Evolutionary conservation across 2,797 vertebrate species (phyloP).

Genomic region (Chaetophractus vellerosus): DNA sequence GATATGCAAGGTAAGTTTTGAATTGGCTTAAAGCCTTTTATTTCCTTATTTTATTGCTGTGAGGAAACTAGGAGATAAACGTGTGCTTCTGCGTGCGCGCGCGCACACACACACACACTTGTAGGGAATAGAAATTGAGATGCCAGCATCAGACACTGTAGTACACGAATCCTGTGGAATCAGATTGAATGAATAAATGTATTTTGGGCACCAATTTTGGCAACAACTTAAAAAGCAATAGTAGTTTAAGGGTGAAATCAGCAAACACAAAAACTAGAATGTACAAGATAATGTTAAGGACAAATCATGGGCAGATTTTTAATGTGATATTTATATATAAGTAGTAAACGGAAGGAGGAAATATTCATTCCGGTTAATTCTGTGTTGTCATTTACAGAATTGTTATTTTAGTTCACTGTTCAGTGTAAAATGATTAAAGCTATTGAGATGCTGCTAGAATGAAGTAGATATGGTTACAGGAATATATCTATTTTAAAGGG

Average conservation of each 20-base stretch:
- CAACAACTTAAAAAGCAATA: slow-evolving; percentile 38
- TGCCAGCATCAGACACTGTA: slow-evolving; percentile 21
- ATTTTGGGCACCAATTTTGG: slow-evolving; percentile 36
- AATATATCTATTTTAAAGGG: slow-evolving; percentile 43
- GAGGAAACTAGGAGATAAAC: background rate
- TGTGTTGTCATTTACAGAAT: slow-evolving; percentile 41
- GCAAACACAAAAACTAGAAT: slow-evolving; percentile 56
- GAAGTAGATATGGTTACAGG: slow-evolving; percentile 52
- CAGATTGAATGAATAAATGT: slow-evolving; percentile 67
- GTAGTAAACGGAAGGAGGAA: slow-evolving; percentile 31
- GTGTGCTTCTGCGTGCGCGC: too few species aligned
- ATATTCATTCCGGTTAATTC: slow-evolving; percentile 23
- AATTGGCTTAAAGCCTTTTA: background rate
- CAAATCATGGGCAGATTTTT: slow-evolving; percentile 22
- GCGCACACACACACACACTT: background rate
- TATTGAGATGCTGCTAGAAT: slow-evolving; percentile 50
- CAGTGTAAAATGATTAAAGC: slow-evolving; percentile 58
- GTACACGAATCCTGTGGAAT: slow-evolving; percentile 17
- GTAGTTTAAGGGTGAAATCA: slow-evolving; percentile 30
- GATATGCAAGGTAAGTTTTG: slow-evolving; percentile 95
- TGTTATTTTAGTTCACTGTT: slow-evolving; percentile 63
- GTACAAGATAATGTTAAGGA: slow-evolving; percentile 17
- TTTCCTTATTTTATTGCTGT: slow-evolving; percentile 41
- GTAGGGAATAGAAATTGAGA: background rate
- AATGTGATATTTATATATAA: slow-evolving; percentile 38